Percentiles rank a stretch among this genome's conserved stretches.
These are phyloP conservation scores for Sycobia sp. DNA, from an alignment of 1,140 invertebrate genomes.

Conservation along the genomic window DNA sequence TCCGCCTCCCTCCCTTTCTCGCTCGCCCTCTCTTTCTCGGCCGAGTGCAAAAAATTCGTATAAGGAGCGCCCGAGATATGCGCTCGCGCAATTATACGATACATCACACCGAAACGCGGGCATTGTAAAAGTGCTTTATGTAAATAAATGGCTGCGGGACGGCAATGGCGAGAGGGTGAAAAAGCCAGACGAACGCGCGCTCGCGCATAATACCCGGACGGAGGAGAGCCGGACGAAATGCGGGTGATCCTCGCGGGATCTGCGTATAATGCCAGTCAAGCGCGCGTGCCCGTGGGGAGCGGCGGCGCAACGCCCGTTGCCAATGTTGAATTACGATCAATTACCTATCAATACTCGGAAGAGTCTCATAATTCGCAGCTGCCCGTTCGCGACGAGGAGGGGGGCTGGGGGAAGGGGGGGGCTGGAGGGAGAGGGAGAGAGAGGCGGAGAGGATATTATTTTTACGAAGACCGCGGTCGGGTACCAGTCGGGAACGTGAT, in stretches of 20 bases:
- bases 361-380: slow-evolving; percentile 43
- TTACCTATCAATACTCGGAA: slow-evolving; percentile 44
- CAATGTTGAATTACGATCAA: slow-evolving; percentile 38
- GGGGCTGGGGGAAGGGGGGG: no score
- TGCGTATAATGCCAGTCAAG: background rate
- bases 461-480: slow-evolving; percentile 2
- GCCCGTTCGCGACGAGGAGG: slow-evolving; percentile 11
- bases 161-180: background rate
- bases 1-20: no score
- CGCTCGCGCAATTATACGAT: no score
- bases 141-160: background rate
- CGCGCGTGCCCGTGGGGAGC: background rate
- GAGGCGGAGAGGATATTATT: slow-evolving; percentile 24
- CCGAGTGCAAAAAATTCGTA: no score
- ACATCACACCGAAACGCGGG: background rate
- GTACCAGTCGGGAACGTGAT: slow-evolving; percentile 28
- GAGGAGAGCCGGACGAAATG: slow-evolving; percentile 21
- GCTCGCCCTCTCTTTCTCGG: no score
- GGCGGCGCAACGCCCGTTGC: background rate
- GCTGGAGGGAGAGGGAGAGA: slow-evolving; percentile 9
- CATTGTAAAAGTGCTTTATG: background rate
- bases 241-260: slow-evolving; percentile 13
- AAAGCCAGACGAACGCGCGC: background rate
- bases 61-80: no score
- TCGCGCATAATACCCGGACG: no score